Conservation (phyloP, 2,888 invertebrate genomes). For the Drosophila nr. perissopoda region DNA sequence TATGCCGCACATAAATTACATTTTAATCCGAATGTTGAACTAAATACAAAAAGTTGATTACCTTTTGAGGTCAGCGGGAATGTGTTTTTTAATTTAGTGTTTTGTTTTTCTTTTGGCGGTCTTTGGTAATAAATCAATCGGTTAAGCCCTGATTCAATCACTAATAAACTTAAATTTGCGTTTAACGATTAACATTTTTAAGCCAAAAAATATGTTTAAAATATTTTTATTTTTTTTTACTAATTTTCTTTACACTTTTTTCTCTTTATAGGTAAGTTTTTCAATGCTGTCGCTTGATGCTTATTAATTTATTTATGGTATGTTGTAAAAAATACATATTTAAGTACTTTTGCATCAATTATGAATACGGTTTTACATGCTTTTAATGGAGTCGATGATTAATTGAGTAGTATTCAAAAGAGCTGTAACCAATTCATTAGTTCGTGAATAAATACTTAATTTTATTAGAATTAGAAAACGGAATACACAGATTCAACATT, state of each 20-base stretch:
- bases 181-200: conserved; percentile 19
- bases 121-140: conserved; percentile 15
- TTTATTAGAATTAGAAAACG: background rate
- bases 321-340: conserved; percentile 31
- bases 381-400: background rate
- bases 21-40: conserved; percentile 45
- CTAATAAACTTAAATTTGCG: conserved; percentile 13
- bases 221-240: background rate
- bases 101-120: background rate
- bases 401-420: background rate
- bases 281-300: conserved; percentile 13
- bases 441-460: background rate
- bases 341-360: conserved; percentile 9
- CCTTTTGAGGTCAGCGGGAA: conserved; percentile 46
- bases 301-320: conserved; percentile 58
- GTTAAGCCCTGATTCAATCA: conserved; percentile 27
- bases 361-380: background rate
- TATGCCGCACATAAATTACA: conserved; percentile 41
- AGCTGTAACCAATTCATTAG: background rate
- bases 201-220: conserved; percentile 4
- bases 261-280: conserved; percentile 72
- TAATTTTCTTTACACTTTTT: conserved; percentile 8
- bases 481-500: background rate
- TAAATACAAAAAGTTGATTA: conserved; percentile 43
- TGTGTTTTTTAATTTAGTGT: conserved; percentile 1